These are phyloP conservation scores for Heterodera schachtii DNA, from an alignment of 1,140 invertebrate genomes.

Conservation along the genomic window DNA sequence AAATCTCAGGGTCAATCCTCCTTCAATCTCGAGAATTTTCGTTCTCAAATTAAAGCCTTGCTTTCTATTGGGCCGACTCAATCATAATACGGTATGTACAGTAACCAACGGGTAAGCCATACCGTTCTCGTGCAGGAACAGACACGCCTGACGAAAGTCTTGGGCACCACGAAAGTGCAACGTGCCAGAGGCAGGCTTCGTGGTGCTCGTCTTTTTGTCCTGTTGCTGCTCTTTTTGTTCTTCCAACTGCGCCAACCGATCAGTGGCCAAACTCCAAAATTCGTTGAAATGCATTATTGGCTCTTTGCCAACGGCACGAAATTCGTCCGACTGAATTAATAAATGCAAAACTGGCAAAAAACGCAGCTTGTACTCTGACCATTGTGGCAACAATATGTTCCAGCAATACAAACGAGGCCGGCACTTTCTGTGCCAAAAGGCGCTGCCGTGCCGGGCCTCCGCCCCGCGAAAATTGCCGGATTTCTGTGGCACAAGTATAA, in stretches of 20 bases:
- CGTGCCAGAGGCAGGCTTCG: background rate
- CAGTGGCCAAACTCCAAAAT: constrained; percentile 74
- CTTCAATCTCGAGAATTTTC: too few relatives aligned
- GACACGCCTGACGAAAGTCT: constrained; percentile 89
- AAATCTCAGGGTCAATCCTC: too few relatives aligned
- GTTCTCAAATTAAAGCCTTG: too few relatives aligned
- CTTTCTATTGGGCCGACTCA: too few relatives aligned
- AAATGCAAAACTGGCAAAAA: background rate
- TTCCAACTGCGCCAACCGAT: constrained; percentile 68
- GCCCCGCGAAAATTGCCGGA: constrained; percentile 76
- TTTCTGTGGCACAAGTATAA: constrained; percentile 78
- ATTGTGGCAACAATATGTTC: constrained; percentile 75
- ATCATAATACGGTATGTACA: too few relatives aligned
- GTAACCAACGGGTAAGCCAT: constrained; percentile 38
- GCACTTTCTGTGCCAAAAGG: constrained; percentile 88
- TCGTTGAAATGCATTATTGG: constrained; percentile 85
- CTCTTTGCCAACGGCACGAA: constrained; percentile 72
- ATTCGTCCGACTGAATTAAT: constrained; percentile 65
- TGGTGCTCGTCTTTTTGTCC: background rate
- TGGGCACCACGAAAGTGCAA: constrained; percentile 80
- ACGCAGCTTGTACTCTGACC: constrained; percentile 30
- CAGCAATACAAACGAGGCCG: constrained; percentile 88
- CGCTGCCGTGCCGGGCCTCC: constrained; percentile 77
- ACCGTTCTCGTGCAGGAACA: constrained; percentile 96
- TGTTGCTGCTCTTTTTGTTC: constrained; percentile 68